Percentiles rank a stretch among this genome's conserved stretches.
phyloP scores from a whole-genome alignment of 92 coral and sea anemone species.

The Galaxea fascicularis region DNA sequence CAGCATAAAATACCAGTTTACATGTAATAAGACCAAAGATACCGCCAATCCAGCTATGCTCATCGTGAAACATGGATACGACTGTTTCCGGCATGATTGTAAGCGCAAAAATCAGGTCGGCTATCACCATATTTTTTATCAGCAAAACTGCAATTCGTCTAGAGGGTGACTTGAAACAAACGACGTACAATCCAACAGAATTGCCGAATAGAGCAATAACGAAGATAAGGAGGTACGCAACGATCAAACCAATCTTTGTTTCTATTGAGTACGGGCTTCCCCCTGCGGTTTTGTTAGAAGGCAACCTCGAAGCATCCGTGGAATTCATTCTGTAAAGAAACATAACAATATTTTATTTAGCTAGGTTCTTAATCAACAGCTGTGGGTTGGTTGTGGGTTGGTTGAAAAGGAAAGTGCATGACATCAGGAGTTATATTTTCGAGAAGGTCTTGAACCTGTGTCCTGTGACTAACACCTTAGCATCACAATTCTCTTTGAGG shows the following conservation, averaged over 20 bases:
- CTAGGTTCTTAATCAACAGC: too few relatives aligned
- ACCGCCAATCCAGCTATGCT: constrained; percentile 66
- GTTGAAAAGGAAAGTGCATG: too few relatives aligned
- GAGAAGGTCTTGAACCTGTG: too few relatives aligned
- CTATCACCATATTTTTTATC: constrained; percentile 75
- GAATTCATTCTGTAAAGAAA: constrained; percentile 29
- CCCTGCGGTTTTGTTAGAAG: not conserved
- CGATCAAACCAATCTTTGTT: constrained; percentile 42
- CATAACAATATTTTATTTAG: not conserved
- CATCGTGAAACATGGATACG: constrained; percentile 25
- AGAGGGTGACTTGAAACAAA: constrained; percentile 49
- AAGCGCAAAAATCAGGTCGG: constrained; percentile 64
- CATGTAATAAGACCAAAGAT: constrained; percentile 56
- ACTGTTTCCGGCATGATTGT: constrained; percentile 54
- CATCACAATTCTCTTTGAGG: too few relatives aligned
- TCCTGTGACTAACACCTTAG: too few relatives aligned
- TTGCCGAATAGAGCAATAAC: constrained; percentile 73
- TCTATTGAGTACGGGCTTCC: not conserved
- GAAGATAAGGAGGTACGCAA: constrained; percentile 60
- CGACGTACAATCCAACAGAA: constrained; percentile 70
- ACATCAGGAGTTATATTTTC: too few relatives aligned
- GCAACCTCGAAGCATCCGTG: not conserved
- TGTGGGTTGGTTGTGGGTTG: too few relatives aligned
- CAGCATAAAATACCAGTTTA: constrained; percentile 42
- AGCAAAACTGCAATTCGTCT: constrained; percentile 54